Evolutionary conservation across 35 echinoderm and acorn worm species (phyloP).

Genomic region (Ophiothrix spiculata): DNA sequence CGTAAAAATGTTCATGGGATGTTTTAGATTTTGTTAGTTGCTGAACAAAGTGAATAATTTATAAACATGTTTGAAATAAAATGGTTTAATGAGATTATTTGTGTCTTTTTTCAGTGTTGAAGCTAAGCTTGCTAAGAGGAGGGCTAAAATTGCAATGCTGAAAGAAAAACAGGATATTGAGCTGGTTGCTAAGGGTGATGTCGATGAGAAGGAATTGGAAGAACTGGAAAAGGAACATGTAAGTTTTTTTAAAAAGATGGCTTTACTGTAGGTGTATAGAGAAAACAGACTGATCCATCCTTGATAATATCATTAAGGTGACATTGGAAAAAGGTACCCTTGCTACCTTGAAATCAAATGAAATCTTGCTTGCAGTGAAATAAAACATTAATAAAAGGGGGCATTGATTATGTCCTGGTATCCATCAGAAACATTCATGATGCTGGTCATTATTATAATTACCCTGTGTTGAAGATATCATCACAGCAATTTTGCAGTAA

Average conservation of each 20-base stretch:
- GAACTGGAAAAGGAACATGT: constrained; percentile 80
- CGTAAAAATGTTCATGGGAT: too few relatives aligned
- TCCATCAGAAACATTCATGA: too few relatives aligned
- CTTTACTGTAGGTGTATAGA: not conserved
- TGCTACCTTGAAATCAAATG: not conserved
- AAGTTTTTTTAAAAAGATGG: not conserved
- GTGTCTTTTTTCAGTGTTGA: constrained; percentile 45
- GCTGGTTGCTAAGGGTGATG: constrained; percentile 9
- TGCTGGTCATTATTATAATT: too few relatives aligned
- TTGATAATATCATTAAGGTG: not conserved
- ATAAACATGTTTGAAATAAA: too few relatives aligned
- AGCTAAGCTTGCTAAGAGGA: constrained; percentile 73
- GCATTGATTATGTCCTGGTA: too few relatives aligned
- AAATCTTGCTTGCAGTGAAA: too few relatives aligned
- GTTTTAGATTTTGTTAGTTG: too few relatives aligned
- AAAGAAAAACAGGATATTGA: constrained; percentile 73
- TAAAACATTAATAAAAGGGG: too few relatives aligned
- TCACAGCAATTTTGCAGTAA: too few relatives aligned
- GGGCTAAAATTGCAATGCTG: constrained; percentile 50
- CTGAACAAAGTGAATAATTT: too few relatives aligned
- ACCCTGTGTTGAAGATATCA: too few relatives aligned
- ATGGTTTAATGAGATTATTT: not conserved
- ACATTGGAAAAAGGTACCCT: not conserved
- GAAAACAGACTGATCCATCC: too few relatives aligned
- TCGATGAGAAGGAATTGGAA: constrained; percentile 44